Base-by-base conservation (phyloP, 1,140 invertebrate genomes). In the Drosophila watanabei region DNA sequence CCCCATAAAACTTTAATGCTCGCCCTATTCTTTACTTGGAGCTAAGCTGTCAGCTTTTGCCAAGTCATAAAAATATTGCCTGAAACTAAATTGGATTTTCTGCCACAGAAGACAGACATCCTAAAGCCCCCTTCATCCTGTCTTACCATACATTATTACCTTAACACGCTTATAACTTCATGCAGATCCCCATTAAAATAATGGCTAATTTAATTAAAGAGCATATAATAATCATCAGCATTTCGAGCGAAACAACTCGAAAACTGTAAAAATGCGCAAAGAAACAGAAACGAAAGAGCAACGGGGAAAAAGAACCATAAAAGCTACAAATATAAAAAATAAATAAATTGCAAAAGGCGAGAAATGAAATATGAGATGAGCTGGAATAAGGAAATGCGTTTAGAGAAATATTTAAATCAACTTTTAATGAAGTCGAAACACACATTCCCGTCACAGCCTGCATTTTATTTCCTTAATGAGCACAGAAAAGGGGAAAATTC, bases 391-490 rank as follows among this genome's bases (percentile, higher is more conserved):
- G 54, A 57, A 77, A 68, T 78, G 79, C 82, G 81, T 79, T 85
- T 82, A 82, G 61, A 68, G 61, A 68, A 82, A 79, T 86, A 89
- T 89, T 88, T 88, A 89, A 88, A 88, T 85, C 61, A 84, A 85
- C 78, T 88, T 71, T 85, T 88, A 85, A 88, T 88, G 85, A 89
- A 89, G 84, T 89, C 52, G 62, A 88, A 85, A 85, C 9, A 85
- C 69, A 79, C 84, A 88, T 88, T 89, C 84, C 81, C 51, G 35
- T 35, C 51, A 63, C 70, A 60, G 39, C 33, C 18, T 52, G 60
- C 48, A 61, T 61, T 54, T 59, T 56, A 65, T 71, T 68, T 49
- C 43, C 64, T 66, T 88, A 88, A 88, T 75, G 65, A 72, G 10
- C 4, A 5, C 30, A 11, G 6, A 20, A 14, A 14, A 13, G 33